Percentiles rank a stretch among this genome's conserved stretches.
Evolutionary conservation across 2,797 vertebrate genomes (phyloP).

Genomic region (Manis javanica): DNA sequence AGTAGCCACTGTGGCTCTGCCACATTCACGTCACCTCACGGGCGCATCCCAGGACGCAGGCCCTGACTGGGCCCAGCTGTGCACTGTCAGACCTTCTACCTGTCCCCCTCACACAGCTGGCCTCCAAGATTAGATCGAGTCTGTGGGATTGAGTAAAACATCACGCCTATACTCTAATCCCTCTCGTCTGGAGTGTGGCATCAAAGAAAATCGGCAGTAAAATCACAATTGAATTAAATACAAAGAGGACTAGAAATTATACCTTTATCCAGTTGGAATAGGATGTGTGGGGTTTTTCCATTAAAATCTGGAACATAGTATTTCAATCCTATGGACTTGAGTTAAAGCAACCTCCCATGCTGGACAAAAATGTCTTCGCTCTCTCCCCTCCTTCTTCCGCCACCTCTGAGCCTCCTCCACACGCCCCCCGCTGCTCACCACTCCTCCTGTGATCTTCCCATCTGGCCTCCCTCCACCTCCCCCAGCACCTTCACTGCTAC

Average conservation of each 20-base stretch:
- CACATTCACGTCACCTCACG: not conserved
- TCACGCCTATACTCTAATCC: not conserved
- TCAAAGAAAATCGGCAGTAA: not conserved
- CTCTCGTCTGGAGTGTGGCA: not conserved
- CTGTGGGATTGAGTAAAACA: not conserved
- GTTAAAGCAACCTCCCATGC: not conserved
- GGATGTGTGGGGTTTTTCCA: not conserved
- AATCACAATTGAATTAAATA: not conserved
- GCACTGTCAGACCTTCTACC: not conserved
- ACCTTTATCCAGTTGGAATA: not conserved
- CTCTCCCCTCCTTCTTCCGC: not conserved
- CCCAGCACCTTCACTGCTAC: not conserved
- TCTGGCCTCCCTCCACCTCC: fast-evolving
- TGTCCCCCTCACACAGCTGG: not conserved
- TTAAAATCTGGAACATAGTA: slow-evolving; percentile 20
- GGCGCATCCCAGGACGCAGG: not conserved
- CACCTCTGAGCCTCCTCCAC: not conserved
- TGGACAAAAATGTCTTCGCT: not conserved
- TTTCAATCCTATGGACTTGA: not conserved
- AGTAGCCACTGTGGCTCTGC: not conserved
- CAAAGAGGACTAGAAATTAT: not conserved
- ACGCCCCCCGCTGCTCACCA: not conserved
- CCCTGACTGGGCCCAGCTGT: too few relatives aligned
- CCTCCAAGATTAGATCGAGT: not conserved
- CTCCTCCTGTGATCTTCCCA: not conserved